Base-by-base conservation (phyloP, 2,888 invertebrate species). In the Smittia sp. region DNA sequence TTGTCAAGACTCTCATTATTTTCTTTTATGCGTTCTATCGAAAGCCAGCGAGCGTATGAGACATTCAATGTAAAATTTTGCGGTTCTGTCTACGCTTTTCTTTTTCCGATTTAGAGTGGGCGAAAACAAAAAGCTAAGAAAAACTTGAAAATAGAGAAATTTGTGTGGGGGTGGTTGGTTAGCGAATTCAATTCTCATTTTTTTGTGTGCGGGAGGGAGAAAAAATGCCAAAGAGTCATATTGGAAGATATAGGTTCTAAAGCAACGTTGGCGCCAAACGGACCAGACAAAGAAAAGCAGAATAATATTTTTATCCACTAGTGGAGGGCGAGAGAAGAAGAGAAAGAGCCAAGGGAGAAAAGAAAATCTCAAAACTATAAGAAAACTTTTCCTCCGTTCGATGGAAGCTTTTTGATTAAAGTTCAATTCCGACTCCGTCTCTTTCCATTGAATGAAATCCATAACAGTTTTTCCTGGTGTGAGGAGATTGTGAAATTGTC, bases 251-350 rank as follows among this genome's bases (percentile, higher is more conserved):
- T 68, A 68, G 68, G 68, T n/a, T n/a, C n/a, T n/a, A n/a, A n/a
- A n/a, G n/a, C n/a, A n/a, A n/a, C n/a, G n/a, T 74, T 68, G 74
- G 74, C 74, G 74, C 74, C 74, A 69, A 38, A 54, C 18, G 18
- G 74, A 39, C 74, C 74, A 74, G 74, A 74, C 74, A 46, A 68
- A 46, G 46, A 46, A 46, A 46, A 46, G 46, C 46, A 46, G 46
- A 46, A 46, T 46, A 46, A 46, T 46, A 46, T 46, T 46, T n/a
- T 46, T 46, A 46, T 15, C 46, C 46, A 15, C 46, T 46, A 11
- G 46, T 13, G 46, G 46, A 46, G 46, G 2, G 4, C 2, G 46
- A 46, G 46, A 15, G 46, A 46, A 46, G 39, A 39, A 39, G 13
- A 13, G 13, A 39, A 39, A 39, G 13, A 39, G 39, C 13, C 39